These are phyloP conservation scores for Kryptopterus vitreolus DNA, from an alignment of 2,797 vertebrate genomes.

Conservation along the genomic window DNA sequence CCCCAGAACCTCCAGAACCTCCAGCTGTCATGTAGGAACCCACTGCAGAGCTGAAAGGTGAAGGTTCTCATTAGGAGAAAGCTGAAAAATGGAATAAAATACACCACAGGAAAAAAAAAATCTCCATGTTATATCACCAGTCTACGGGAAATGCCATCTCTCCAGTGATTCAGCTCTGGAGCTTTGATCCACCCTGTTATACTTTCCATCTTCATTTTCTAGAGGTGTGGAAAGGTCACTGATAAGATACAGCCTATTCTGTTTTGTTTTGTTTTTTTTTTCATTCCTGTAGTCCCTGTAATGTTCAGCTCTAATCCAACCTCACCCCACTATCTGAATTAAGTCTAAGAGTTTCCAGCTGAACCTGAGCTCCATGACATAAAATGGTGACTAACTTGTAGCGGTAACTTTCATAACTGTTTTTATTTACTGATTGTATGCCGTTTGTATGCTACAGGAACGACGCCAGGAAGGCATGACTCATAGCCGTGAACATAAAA, in stretches of 20 bases:
- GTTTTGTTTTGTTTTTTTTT: background rate
- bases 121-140: background rate
- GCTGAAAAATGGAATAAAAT: background rate
- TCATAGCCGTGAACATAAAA: background rate
- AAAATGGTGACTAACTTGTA: background rate
- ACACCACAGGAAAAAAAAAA: background rate
- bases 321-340: background rate
- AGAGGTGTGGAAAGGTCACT: background rate
- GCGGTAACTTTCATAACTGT: background rate
- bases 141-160: background rate
- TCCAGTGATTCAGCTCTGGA: background rate
- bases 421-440: background rate
- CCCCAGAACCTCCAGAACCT: background rate
- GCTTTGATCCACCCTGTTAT: background rate
- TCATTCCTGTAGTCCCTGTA: constrained; percentile 1
- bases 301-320: background rate
- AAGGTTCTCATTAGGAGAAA: background rate
- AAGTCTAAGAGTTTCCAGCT: background rate
- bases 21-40: background rate
- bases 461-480: constrained; percentile 2
- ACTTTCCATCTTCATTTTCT: background rate
- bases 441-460: background rate
- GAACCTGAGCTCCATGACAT: background rate
- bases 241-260: too few species aligned
- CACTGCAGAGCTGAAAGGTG: background rate